Base-by-base conservation (phyloP, 2,888 invertebrate genomes). In the Mechanitis mazaeus region DNA sequence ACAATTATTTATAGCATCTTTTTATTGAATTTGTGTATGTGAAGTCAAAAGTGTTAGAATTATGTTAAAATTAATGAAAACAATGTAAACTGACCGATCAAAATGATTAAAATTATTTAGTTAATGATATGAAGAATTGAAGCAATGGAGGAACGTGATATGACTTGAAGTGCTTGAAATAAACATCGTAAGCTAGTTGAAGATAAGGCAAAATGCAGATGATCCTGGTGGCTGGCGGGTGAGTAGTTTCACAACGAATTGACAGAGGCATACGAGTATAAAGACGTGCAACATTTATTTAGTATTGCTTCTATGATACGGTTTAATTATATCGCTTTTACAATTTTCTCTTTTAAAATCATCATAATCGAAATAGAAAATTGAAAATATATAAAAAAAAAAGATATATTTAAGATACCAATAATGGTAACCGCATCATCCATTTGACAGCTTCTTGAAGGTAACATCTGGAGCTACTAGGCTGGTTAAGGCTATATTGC, bases 171-270 rank as follows among this genome's bases (percentile, higher is more conserved):
- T 11, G 28, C 31, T 55, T 63, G 56, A 28, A 54, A 55, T 33
- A n/a, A 62, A 50, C 33, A 56, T 35, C 9, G n/a, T 28, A 42
- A 28, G 38, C 28, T 12, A n/a, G 20, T 11, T 38, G 9, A 54
- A 58, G 46, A 20, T 28, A 35, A 64, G 66, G 75, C 83, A 84
- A 72, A 66, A 91, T 91, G 91, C 91, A 91, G 88, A 91, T 91
- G 91, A 91, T 91, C 74, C 76, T 91, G 71, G 91, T 84, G 58
- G 91, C 91, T 71, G 91, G 91, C 59, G 68, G 66, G 68, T 68
- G 54, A 68, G 68, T 68, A 12, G 33, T 5, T 53, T 45, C 7
- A 42, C 2, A 31, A 11, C 28, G 3, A 20, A 2, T 47, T 3
- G 2, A 2, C 20, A 20, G 20, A 20, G 20, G 20, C 20, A 20